Conservation (phyloP, 2,888 invertebrate genomes). For the Aphidoletes aphidimyza region DNA sequence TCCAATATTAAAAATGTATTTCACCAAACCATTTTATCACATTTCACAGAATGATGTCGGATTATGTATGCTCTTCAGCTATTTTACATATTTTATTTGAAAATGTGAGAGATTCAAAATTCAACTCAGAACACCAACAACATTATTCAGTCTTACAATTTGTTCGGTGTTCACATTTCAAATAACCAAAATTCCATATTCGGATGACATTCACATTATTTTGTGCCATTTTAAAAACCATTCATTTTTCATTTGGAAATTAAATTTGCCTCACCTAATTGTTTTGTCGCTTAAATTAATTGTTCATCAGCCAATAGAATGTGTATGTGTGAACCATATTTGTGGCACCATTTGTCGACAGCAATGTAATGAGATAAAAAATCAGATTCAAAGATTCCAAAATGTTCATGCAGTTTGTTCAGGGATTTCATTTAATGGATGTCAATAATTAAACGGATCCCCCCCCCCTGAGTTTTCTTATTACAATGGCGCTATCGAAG, state of each 20-base stretch:
- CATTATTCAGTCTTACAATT: not conserved
- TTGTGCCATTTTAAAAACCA: not conserved
- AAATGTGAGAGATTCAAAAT: not conserved
- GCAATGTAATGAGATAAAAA: too few species aligned
- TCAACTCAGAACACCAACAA: not conserved
- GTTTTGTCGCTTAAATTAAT: constrained; percentile 44
- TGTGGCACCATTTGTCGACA: not conserved
- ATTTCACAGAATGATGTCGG: constrained; percentile 2
- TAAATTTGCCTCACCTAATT: constrained; percentile 44
- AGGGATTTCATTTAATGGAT: too few species aligned
- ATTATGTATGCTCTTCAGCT: constrained; percentile 40
- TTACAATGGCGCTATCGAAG: too few species aligned
- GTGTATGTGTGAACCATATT: not conserved
- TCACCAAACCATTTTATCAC: not conserved
- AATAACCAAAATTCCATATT: not conserved
- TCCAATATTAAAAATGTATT: constrained; percentile 27
- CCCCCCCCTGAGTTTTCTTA: too few species aligned
- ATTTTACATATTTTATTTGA: constrained; percentile 46
- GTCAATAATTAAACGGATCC: too few species aligned
- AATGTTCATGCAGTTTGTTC: not conserved
- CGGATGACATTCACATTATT: not conserved
- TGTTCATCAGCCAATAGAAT: not conserved
- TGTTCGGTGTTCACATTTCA: not conserved
- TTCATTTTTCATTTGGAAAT: constrained; percentile 40
- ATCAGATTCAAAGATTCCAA: not conserved